These are phyloP conservation scores for Nymphalis urticae DNA, from an alignment of 2,888 invertebrate genomes.

Conservation along the genomic window DNA sequence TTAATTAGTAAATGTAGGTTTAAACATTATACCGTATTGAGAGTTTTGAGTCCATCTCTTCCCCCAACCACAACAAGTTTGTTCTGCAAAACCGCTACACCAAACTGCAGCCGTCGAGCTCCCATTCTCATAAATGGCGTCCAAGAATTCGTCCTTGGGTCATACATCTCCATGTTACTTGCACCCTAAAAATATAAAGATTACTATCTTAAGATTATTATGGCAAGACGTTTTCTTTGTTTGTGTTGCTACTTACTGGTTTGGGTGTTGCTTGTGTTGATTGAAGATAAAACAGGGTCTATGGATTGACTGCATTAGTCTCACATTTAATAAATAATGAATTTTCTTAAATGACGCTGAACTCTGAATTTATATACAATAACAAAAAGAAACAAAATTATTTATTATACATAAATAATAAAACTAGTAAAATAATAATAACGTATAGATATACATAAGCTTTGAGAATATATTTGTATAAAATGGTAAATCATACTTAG, in stretches of 20 bases:
- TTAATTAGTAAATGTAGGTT: background rate
- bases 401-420: background rate
- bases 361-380: background rate
- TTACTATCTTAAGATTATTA: constrained; percentile 1
- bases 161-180: constrained; percentile 94
- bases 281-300: constrained; percentile 12
- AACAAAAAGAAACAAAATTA: constrained; percentile 10
- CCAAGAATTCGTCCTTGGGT: constrained; percentile 91
- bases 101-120: constrained; percentile 92
- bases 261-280: background rate
- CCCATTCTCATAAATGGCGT: constrained; percentile 88
- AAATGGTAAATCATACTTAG: too few relatives aligned
- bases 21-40: constrained; percentile 86
- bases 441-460: background rate
- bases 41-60: constrained; percentile 94
- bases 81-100: constrained; percentile 91
- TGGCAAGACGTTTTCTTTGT: background rate
- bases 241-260: constrained; percentile 3
- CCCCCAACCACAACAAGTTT: constrained; percentile 95
- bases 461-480: too few relatives aligned
- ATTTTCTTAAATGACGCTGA: background rate
- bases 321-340: background rate
- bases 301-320: constrained; percentile 7
- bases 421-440: background rate
- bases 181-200: constrained; percentile 81